A percentile compares a stretch with the other conserved stretches of the same genome.
These are phyloP conservation scores for Betta splendens DNA, from an alignment of 2,797 vertebrate species.

Conservation along the genomic window DNA sequence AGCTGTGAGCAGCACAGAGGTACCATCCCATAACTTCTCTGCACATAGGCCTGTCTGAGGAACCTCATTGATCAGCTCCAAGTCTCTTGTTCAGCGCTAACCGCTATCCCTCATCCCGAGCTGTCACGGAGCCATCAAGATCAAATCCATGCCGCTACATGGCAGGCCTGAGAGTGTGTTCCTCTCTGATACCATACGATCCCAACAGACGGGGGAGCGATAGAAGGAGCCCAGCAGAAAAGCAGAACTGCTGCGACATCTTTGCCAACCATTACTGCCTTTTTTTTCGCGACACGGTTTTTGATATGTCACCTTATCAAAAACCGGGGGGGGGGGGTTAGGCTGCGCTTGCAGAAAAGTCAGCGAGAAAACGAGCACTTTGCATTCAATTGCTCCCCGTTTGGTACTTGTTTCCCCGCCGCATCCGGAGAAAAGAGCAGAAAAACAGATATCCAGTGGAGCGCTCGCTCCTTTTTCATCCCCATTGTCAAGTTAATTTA, in stretches of 20 bases:
- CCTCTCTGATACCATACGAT: constrained; percentile 86
- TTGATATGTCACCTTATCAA: constrained; percentile 96
- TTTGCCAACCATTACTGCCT: constrained; percentile 77
- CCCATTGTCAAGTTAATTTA: constrained; percentile 89
- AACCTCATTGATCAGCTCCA: constrained; percentile 89
- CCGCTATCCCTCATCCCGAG: constrained; percentile 89
- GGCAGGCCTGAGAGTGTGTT: constrained; percentile 85
- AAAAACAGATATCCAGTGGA: constrained; percentile 84
- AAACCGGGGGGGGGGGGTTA: too few species aligned
- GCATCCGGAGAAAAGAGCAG: constrained; percentile 81
- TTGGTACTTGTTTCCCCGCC: constrained; percentile 80
- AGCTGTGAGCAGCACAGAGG: constrained; percentile 84
- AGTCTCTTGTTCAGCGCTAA: constrained; percentile 93
- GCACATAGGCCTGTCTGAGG: constrained; percentile 76
- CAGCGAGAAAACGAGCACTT: constrained; percentile 84
- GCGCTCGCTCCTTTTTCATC: constrained; percentile 79
- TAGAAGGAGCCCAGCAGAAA: constrained; percentile 71
- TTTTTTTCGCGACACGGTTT: constrained; percentile 86
- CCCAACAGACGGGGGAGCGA: constrained; percentile 71
- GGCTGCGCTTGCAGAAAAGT: constrained; percentile 77
- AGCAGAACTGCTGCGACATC: constrained; percentile 74
- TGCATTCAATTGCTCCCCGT: constrained; percentile 89
- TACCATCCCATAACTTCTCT: constrained; percentile 91
- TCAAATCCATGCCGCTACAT: constrained; percentile 90
- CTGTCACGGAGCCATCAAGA: constrained; percentile 92